phyloP scores from a whole-genome alignment of 2,113 vertebrate genomes.

The Ceyx melanurus region DNA sequence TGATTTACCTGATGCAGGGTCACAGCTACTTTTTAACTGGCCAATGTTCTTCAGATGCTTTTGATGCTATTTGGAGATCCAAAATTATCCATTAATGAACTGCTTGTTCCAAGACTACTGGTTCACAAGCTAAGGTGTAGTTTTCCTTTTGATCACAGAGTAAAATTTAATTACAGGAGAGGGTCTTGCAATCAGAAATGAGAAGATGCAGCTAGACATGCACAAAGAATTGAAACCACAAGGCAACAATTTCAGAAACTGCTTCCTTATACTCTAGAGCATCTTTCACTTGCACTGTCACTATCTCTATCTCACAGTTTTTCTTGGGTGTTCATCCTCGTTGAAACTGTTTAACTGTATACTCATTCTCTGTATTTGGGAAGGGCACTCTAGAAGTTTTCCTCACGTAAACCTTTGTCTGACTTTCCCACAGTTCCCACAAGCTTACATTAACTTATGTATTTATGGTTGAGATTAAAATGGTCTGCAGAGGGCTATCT shows the following conservation, averaged over 20 bases:
- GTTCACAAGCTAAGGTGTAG: background rate
- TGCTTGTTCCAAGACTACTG: background rate
- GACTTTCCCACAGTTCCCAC: background rate
- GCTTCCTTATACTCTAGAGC: background rate
- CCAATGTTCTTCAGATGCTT: background rate
- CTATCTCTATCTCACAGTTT: background rate
- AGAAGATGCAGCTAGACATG: background rate
- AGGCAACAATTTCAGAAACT: background rate
- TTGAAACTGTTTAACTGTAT: background rate
- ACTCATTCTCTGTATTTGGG: background rate
- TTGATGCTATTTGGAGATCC: background rate
- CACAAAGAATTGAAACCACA: background rate
- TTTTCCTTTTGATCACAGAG: background rate
- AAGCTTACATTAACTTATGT: background rate
- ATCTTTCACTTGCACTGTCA: background rate
- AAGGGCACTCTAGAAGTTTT: background rate
- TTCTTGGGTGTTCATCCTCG: background rate
- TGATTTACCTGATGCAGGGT: background rate
- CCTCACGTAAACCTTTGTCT: background rate
- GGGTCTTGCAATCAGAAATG: background rate
- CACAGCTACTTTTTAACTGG: background rate
- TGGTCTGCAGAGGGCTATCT: background rate
- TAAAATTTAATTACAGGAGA: background rate
- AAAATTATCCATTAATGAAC: background rate
- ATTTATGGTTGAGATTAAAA: background rate